A percentile compares a stretch with the other conserved stretches of the same genome.
Evolutionary conservation across 2,888 invertebrate species (phyloP).

Genomic region (Dichetophora obliterata): DNA sequence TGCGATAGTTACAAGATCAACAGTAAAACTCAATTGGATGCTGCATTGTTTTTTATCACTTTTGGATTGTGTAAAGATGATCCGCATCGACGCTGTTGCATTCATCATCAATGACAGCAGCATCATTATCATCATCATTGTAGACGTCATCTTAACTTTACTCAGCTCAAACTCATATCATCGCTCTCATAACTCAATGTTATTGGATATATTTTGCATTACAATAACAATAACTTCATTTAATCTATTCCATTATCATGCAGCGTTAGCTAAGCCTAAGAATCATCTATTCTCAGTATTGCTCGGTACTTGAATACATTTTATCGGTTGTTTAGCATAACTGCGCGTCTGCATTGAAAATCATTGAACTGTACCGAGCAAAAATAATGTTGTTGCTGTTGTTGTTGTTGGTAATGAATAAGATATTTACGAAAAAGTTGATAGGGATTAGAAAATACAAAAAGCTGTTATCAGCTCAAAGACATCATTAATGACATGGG

Average conservation of each 20-base stretch:
- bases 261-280: conserved; percentile 6
- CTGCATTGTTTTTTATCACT: conserved; percentile 29
- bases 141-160: too few species aligned
- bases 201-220: conserved; percentile 26
- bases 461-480: neutral
- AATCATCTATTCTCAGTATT: conserved; percentile 18
- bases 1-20: conserved; percentile 9
- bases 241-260: conserved; percentile 17
- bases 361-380: conserved; percentile 10
- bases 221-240: conserved; percentile 15
- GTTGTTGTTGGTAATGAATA: neutral
- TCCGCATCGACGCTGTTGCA: neutral
- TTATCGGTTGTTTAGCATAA: neutral
- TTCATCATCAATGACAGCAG: neutral
- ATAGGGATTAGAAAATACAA: neutral
- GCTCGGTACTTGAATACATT: conserved; percentile 14
- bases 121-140: neutral
- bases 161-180: too few species aligned
- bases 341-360: neutral
- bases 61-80: neutral
- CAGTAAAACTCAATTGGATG: conserved; percentile 15
- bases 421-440: neutral
- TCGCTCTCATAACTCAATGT: neutral
- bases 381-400: too few species aligned
- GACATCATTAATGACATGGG: neutral